Evolutionary conservation across 2,888 invertebrate genomes (phyloP), one percentile per base, ranked within the genome.

Genomic region (Colostygia pectinataria): DNA sequence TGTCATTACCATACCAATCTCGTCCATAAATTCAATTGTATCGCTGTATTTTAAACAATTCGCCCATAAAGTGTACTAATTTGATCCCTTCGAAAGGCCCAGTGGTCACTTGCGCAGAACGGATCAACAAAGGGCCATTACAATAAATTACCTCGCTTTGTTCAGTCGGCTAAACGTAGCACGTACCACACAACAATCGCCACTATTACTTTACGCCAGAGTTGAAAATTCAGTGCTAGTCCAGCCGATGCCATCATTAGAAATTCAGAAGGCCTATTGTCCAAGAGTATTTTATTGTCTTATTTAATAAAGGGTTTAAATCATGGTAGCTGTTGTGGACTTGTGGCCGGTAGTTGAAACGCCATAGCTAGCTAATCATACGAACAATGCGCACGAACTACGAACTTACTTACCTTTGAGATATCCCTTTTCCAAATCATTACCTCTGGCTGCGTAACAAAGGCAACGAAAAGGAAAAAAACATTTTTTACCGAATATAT

Each of bases 61-160:
- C 50, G 42, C 39, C 46, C 48, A 41, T 54, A 61, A 68, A 70
- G 65, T 66, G 64, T 69, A 68, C 71, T 72, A 71, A 74, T 74
- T 68, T 55, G 65, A 59, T 38, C 53, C 65, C 61, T 63, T 53
- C 38, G 34, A 47, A 53, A 57, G 57, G 53, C 48, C 45, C 54
- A 46, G 39, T 53, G 65, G 61, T 61, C 66, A 65, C 46, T 67
- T 63, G 59, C 44, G 61, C 54, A 66, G 61, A 68, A 71, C 69
- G 61, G 55, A 60, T 58, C 55, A 58, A 65, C 68, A 64, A 67
- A 68, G 61, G 62, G 58, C 61, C 60, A 69, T 67, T 68, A 61
- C 59, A 68, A 65, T 66, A 67, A 68, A 71, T 71, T 72, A 72
- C 71, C 34, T 46, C 43, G 43, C 53, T 53, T 57, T 59, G 57